Evolutionary conservation across 2,113 vertebrate species (phyloP), one percentile per base, ranked within the genome.

Genomic region (Tautogolabrus adspersus): DNA sequence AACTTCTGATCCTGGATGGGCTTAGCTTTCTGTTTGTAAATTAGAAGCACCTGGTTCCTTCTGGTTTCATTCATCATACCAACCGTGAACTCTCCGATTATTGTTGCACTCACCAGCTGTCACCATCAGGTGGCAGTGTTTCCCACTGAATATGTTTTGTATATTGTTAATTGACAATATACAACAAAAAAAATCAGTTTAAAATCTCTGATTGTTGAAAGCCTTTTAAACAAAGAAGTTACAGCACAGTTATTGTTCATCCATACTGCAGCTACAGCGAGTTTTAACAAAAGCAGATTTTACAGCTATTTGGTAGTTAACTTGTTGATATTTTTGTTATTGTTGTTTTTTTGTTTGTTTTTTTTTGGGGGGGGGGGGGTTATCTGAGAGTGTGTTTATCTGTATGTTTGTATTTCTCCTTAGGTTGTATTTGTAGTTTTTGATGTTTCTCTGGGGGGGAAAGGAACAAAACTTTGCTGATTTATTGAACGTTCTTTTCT

Each of bases 41-140:
- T 86, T 73, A 40, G 66, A 92, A 91, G 77, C 86, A 90, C 73
- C 83, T 92, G 84, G 66, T 5, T 3, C 22, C 46, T 18, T 63
- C 26, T 59, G 67, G 34, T 77, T 75, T 77, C 60, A 80, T 75
- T 77, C 63, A 78, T 40, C 67, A 64, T 10, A 42, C 56, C 74
- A 13, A 57, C 57, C 1, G 0, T 34, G 23, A 75, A 42, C 70
- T 57, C 12, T 37, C 5, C 38, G 8, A 51, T 42, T 34, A 0
- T 1, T 8, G 47, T 30, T 82, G 87, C 62, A 75, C 59, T 80
- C 3, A 0, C 5, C 1, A 0, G 16, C 51, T 55, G 12, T 30
- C 13, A 8, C 77, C 94, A 84, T 37, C 6, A 87, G 92, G 72
- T 81, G 89, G 88, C 83, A 90, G 78, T 85, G 75, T 90, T 90